These are phyloP conservation scores for Lepus timidus DNA, from an alignment of 2,113 vertebrate genomes.

Conservation along the genomic window DNA sequence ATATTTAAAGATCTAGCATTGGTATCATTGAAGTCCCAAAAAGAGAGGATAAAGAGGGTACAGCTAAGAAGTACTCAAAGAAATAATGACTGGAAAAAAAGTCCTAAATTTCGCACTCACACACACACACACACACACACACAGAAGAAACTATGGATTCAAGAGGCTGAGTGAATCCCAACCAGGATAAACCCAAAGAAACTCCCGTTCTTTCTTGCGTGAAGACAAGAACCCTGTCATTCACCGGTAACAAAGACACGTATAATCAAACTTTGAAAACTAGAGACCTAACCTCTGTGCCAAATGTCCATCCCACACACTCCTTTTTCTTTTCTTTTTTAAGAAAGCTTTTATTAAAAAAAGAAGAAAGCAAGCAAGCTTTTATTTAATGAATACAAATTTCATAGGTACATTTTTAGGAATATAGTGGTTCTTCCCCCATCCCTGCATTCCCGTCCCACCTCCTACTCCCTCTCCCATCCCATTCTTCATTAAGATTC, in stretches of 20 bases:
- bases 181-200: background rate
- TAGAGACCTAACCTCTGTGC: background rate
- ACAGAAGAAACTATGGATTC: background rate
- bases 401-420: too few relatives aligned
- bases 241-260: background rate
- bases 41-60: background rate
- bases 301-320: too few relatives aligned
- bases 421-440: too few relatives aligned
- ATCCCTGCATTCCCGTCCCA: too few relatives aligned
- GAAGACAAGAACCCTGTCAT: too few relatives aligned
- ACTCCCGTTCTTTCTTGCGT: background rate
- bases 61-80: background rate
- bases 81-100: background rate
- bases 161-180: background rate
- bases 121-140: background rate
- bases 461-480: too few relatives aligned
- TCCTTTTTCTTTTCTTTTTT: too few relatives aligned
- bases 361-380: too few relatives aligned
- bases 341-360: too few relatives aligned
- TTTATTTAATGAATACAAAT: too few relatives aligned
- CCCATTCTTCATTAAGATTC: too few relatives aligned
- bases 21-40: background rate
- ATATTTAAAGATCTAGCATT: background rate
- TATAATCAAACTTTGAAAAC: slow-evolving; percentile 1
- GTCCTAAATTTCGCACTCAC: background rate